Base-by-base conservation (phyloP, 2,888 invertebrate genomes). In the Palloptera scutellata region DNA sequence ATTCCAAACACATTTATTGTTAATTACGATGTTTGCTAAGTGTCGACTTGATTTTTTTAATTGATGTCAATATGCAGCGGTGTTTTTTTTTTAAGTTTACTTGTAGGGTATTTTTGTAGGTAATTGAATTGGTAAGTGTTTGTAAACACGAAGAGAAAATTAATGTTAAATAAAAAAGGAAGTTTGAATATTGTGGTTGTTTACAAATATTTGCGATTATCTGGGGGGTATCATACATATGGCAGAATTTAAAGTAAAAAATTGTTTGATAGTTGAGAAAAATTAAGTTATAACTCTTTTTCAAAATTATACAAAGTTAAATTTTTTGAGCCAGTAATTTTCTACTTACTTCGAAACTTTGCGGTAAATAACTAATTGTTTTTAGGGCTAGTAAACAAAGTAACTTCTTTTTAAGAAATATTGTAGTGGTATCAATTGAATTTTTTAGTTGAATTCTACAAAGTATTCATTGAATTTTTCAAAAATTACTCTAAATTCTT, bases 31-130 rank as follows among this genome's bases (percentile, higher is more conserved):
- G 80, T 81, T 81, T 78, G 76, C 73, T 73, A 74, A 78, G 73
- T 75, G 79, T 79, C 80, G 79, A 79, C 79, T 78, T 80, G 81
- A 73, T 77, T 79, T 76, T 73, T 81, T 78, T 79, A 79, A 79
- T 79, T 81, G 81, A 79, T 81, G 79, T 81, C 79, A 81, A 79
- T 78, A 78, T 77, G 76, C 76, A 52, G 74, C 60, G 72, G 73
- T 77, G 75, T 78, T 71, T 72, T 54, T 58, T 54, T 19, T 48
- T 1, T 41, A n/a, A n/a, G 45, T 55, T 17, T 45, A n/a, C n/a
- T 15, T 17, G 19, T 55, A 41, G 12, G 53, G 8, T 41, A 51
- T 51, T 15, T 20, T 54, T 55, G 51, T 17, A 52, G 63, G 59
- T 59, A 41, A 11, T 30, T 30, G 30, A 30, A 30, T 30, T 4